A percentile compares a stretch with the other conserved stretches of the same genome.
These are phyloP conservation scores for Drosophila meridionalis DNA, from an alignment of 2,888 invertebrate genomes.

Conservation along the genomic window DNA sequence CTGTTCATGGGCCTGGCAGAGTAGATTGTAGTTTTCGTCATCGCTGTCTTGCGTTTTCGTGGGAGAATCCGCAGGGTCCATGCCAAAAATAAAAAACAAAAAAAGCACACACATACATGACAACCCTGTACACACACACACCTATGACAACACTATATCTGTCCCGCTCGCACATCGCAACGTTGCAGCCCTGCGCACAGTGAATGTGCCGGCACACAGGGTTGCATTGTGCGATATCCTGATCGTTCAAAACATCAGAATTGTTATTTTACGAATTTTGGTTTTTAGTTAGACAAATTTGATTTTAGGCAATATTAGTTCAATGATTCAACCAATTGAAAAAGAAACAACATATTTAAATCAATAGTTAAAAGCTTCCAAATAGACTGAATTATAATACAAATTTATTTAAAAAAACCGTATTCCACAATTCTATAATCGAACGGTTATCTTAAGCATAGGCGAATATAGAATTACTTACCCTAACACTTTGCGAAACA, in stretches of 20 bases:
- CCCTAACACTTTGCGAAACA: slow-evolving; percentile 34
- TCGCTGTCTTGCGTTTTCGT: slow-evolving; percentile 74
- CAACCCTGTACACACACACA: slow-evolving; percentile 39
- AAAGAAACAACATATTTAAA: not conserved
- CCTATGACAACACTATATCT: slow-evolving; percentile 1
- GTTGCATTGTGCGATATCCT: not conserved
- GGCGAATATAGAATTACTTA: slow-evolving; percentile 19
- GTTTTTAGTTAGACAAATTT: too few relatives aligned
- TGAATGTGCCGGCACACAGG: slow-evolving; percentile 5
- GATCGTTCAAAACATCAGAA: not conserved
- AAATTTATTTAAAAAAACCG: not conserved
- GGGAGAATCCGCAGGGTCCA: slow-evolving; percentile 76
- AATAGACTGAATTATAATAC: not conserved
- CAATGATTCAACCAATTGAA: too few relatives aligned
- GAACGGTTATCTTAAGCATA: not conserved
- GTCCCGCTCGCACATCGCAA: slow-evolving; percentile 29
- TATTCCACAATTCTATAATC: not conserved
- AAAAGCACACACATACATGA: slow-evolving; percentile 50
- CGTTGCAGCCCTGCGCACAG: slow-evolving; percentile 49
- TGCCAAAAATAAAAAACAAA: slow-evolving; percentile 74
- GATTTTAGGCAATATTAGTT: too few relatives aligned
- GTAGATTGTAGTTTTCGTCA: slow-evolving; percentile 81
- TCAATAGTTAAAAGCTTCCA: not conserved
- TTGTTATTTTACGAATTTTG: too few relatives aligned
- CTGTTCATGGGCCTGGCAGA: slow-evolving; percentile 82